Base-by-base conservation (phyloP, 2,797 vertebrate genomes). In the Notolepis coatsorum region DNA sequence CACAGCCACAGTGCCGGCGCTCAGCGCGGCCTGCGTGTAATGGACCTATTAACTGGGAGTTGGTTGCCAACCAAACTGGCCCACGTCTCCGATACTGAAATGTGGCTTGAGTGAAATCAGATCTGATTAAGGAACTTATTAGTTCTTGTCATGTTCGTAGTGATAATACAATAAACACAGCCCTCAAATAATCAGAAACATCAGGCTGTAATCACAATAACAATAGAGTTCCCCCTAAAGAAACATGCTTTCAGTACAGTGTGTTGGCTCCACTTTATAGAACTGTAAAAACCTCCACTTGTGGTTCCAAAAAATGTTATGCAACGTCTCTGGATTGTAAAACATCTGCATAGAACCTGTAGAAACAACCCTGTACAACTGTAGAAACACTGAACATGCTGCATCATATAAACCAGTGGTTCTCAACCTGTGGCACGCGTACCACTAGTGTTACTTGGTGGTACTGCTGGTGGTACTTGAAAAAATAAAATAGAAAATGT, bases 31-130 rank as follows among this genome's bases (percentile, higher is more conserved):
- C 75, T 91, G 85, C 88, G 87, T 91, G 91, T 92, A 84, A 86
- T 82, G 77, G 65, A 75, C 86, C 90, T 88, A 91, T 91, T 90
- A 91, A 75, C 75, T 80, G 82, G 76, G 73, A 86, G 71, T 68
- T 71, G 70, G 25, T 84, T 81, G 85, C 72, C 75, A 72, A 71
- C 71, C 63, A 72, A 69, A 73, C 76, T 80, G 84, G 82, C 72
- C 71, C 67, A 24, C 59, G 80, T 71, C 65, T 84, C 77, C 47
- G 25, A 83, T 73, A 66, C 74, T 49, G 52, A 81, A 85, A 86
- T 84, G 71, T 86, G 73, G 47, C 59, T 52, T 67, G 75, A 89
- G 84, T 80, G 83, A 71, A 89, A 88, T 91, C 86, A 87, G 73
- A 86, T 70, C 71, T 43, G 7, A 89, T 90, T 85, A 86, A 70